phyloP scores from a whole-genome alignment of 2,113 vertebrate species.

The Laterallus jamaicensis region DNA sequence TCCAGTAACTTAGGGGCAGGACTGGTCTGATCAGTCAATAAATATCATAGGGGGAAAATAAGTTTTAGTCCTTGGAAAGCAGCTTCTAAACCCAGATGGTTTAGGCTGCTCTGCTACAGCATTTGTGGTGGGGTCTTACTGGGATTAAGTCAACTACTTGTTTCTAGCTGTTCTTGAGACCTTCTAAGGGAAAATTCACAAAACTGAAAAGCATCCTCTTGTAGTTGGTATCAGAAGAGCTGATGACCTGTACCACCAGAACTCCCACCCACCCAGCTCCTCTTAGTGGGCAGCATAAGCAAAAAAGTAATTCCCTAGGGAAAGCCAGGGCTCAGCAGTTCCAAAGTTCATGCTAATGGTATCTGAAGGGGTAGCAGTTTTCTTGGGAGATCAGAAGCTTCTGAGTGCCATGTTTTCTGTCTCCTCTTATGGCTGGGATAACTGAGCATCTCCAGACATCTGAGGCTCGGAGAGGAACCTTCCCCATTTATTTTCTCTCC shows the following conservation, averaged over 20 bases:
- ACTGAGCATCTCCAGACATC: not conserved
- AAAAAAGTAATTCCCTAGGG: not conserved
- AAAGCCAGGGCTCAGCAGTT: not conserved
- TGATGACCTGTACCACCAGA: not conserved
- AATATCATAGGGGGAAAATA: not conserved
- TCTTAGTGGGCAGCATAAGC: not conserved
- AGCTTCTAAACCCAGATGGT: not conserved
- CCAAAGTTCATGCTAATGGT: not conserved
- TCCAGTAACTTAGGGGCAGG: not conserved
- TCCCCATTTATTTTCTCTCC: not conserved
- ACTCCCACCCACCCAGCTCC: not conserved
- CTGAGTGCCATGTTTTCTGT: not conserved
- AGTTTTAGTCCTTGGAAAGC: not conserved
- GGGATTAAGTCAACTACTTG: not conserved
- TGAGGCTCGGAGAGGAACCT: not conserved
- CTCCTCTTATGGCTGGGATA: not conserved
- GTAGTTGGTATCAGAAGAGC: not conserved
- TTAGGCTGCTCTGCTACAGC: not conserved
- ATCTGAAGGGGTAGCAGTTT: not conserved
- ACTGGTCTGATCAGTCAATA: not conserved
- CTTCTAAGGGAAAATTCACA: not conserved
- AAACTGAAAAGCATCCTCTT: not conserved
- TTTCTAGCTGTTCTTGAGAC: not conserved
- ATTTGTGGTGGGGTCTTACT: not conserved
- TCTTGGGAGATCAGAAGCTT: not conserved